Percentiles rank a stretch among this genome's conserved stretches.
Evolutionary conservation across 2,113 vertebrate species (phyloP).

Genomic region (Hippocampus guttulatus): DNA sequence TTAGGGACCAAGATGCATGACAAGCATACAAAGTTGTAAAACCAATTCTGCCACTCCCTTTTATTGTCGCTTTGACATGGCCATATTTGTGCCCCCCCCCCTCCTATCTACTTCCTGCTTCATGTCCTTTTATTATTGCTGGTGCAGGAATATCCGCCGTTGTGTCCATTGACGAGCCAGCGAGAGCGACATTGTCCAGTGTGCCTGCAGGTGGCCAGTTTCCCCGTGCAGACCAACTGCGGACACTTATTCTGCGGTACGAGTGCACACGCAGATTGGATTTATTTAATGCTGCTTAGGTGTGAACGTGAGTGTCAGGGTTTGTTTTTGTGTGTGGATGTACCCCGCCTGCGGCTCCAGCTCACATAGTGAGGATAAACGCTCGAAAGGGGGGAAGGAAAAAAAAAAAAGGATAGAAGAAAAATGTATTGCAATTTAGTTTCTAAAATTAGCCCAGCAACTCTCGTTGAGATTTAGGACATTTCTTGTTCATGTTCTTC

Average conservation of each 20-base stretch:
- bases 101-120: not conserved
- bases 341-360: no score
- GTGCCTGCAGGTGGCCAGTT: conserved; percentile 73
- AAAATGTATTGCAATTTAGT: no score
- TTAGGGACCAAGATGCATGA: not conserved
- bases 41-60: not conserved
- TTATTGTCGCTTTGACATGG: not conserved
- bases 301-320: no score
- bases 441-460: no score
- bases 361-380: no score
- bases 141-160: conserved; percentile 19
- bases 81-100: not conserved
- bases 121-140: not conserved
- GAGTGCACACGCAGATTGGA: conserved; percentile 3
- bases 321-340: no score
- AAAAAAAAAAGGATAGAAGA: no score
- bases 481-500: not conserved
- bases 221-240: conserved; percentile 80
- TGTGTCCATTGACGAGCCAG: conserved; percentile 40
- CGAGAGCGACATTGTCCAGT: conserved; percentile 75
- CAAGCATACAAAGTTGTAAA: not conserved
- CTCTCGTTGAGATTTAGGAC: no score
- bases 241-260: conserved; percentile 81
- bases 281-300: no score
- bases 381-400: no score